Conservation (phyloP, 2,888 invertebrate genomes). For the Alloplasta piceator region DNA sequence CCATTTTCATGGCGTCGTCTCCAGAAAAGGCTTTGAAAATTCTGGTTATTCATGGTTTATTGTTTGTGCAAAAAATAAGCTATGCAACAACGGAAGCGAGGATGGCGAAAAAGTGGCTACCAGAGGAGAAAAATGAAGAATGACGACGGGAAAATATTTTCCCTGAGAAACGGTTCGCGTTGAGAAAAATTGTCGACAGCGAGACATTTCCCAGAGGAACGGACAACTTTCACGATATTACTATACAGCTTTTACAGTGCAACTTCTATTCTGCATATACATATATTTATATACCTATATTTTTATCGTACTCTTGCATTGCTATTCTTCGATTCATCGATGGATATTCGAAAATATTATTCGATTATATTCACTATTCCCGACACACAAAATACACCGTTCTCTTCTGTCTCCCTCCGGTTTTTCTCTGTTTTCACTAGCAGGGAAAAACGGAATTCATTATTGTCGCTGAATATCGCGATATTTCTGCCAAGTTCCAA, state of each 20-base stretch:
- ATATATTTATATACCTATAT: neutral
- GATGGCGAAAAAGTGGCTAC: neutral
- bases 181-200: slow-evolving; percentile 5
- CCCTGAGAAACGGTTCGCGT: slow-evolving; percentile 34
- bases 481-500: slow-evolving; percentile 4
- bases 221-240: slow-evolving; percentile 20
- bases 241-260: slow-evolving; percentile 15
- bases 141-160: slow-evolving; percentile 15
- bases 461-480: slow-evolving; percentile 26
- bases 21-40: neutral
- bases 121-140: neutral
- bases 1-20: no score
- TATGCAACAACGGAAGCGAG: neutral
- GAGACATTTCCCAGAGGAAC: slow-evolving; percentile 42
- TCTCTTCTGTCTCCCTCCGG: neutral
- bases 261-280: slow-evolving; percentile 25
- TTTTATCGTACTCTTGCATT: slow-evolving; percentile 12
- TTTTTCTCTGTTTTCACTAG: neutral
- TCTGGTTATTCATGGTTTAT: neutral
- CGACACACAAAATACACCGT: neutral
- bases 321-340: slow-evolving; percentile 11
- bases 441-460: slow-evolving; percentile 18
- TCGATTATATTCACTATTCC: slow-evolving; percentile 40
- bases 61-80: neutral
- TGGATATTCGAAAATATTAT: slow-evolving; percentile 20